Evolutionary conservation across 1,140 invertebrate genomes (phyloP), one percentile per base, ranked within the genome.

Genomic region (Homalodisca vitripennis): DNA sequence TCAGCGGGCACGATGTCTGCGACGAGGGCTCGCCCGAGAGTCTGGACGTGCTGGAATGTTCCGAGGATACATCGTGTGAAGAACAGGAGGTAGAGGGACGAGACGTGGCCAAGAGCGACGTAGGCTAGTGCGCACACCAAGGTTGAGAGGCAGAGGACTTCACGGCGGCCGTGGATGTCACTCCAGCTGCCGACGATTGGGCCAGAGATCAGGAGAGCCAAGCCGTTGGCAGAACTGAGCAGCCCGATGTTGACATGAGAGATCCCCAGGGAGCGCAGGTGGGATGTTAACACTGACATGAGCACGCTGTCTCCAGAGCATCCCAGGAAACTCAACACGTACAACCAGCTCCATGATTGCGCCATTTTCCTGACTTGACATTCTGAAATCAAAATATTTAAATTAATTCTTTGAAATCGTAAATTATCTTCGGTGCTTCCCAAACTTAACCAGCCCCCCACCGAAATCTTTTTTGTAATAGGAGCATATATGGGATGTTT

Each of bases 201-300:
- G 32, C 96, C 94, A 20, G 92, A 89, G 55, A 98, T 73, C 82
- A 98, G 99, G 83, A 99, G 97, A 27, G 98, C 81, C 77, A 97
- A 92, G 67, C 95, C 98, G 78, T 97, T 99, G 85, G 98, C 86
- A 1, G 97, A 99, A 0, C 97, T 97, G 14, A 99, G 82, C 68
- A 97, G 86, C n/a, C 95, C 87, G 70, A 88, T 82, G 70, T 84
- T 75, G 64, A 88, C 83, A 70, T 88, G 85, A 34, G 85, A 87
- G 13, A 82, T 84, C 17, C 88, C 88, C 69, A 90, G 77, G 80
- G 77, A 72, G 13, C 81, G 77, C 1, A 87, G 81, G 81, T 89
- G 82, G 46, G 80, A 80, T 27, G 83, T 80, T 41, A 89, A 80
- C 71, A 89, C 75, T 31, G 88, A 89, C 55, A 89, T 80, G 70